Evolutionary conservation across 2,113 vertebrate genomes (phyloP).

Genomic region (Bambusicola thoracicus): DNA sequence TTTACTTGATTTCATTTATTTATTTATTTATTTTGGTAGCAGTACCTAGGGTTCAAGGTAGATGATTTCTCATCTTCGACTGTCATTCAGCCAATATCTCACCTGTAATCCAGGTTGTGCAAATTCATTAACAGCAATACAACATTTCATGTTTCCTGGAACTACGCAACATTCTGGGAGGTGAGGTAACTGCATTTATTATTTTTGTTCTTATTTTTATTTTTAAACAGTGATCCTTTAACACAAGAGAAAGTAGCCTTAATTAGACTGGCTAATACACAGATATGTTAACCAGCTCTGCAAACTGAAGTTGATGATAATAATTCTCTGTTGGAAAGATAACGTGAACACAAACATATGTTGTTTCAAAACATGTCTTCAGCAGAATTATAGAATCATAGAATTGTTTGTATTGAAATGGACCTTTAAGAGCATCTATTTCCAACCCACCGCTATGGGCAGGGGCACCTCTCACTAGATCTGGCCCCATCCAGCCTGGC

Average conservation of each 20-base stretch:
- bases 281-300: slow-evolving; percentile 36
- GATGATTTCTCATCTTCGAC: not conserved
- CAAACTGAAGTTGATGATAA: not conserved
- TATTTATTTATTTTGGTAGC: not conserved
- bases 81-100: not conserved
- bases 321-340: slow-evolving; percentile 10
- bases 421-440: too few species aligned
- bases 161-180: not conserved
- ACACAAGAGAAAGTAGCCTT: slow-evolving; percentile 17
- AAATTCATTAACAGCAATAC: not conserved
- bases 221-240: not conserved
- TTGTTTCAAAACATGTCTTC: slow-evolving; percentile 2
- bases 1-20: not conserved
- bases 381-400: not conserved
- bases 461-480: too few species aligned
- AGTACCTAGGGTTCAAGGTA: not conserved
- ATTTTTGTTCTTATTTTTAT: not conserved
- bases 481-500: too few species aligned
- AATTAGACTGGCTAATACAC: slow-evolving; percentile 32
- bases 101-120: not conserved
- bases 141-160: not conserved
- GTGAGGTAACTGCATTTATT: not conserved
- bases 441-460: too few species aligned
- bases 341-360: not conserved
- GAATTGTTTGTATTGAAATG: too few species aligned